Evolutionary conservation across 2,888 invertebrate species (phyloP).

Genomic region (Erebia aethiops): DNA sequence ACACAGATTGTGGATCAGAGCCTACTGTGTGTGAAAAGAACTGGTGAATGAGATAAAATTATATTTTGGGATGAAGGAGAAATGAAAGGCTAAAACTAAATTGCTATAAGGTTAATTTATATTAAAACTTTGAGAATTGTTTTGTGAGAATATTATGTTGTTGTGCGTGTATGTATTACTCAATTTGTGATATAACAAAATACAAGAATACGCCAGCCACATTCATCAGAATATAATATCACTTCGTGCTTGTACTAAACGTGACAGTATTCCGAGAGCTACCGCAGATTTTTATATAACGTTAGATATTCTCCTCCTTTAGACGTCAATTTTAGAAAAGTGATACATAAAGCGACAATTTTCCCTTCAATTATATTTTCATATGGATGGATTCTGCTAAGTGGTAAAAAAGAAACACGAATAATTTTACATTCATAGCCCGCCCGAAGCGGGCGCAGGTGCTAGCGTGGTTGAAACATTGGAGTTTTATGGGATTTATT

Average conservation of each 20-base stretch:
- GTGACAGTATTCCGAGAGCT: constrained; percentile 32
- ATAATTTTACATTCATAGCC: constrained; percentile 81
- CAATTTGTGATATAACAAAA: constrained; percentile 11
- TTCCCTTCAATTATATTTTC: constrained; percentile 74
- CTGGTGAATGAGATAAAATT: constrained; percentile 89
- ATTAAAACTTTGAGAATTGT: too few species aligned
- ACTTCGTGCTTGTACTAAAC: constrained; percentile 33
- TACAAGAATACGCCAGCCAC: constrained; percentile 28
- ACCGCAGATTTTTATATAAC: constrained; percentile 30
- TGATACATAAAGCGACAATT: constrained; percentile 64
- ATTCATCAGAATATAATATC: constrained; percentile 34
- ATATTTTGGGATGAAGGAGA: constrained; percentile 87
- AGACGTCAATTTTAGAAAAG: constrained; percentile 39
- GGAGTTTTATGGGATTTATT: constrained; percentile 81
- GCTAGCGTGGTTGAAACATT: constrained; percentile 77
- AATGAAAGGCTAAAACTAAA: constrained; percentile 78
- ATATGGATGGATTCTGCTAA: constrained; percentile 70
- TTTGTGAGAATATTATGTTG: too few species aligned
- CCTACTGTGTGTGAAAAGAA: constrained; percentile 89
- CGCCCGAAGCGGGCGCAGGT: constrained; percentile 73
- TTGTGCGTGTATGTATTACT: background rate
- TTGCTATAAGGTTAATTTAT: background rate
- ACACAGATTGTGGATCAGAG: constrained; percentile 90
- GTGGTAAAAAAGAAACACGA: constrained; percentile 82
- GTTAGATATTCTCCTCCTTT: constrained; percentile 33